Base-by-base conservation (phyloP, 2,797 vertebrate genomes). In the Sebastes iracundus region DNA sequence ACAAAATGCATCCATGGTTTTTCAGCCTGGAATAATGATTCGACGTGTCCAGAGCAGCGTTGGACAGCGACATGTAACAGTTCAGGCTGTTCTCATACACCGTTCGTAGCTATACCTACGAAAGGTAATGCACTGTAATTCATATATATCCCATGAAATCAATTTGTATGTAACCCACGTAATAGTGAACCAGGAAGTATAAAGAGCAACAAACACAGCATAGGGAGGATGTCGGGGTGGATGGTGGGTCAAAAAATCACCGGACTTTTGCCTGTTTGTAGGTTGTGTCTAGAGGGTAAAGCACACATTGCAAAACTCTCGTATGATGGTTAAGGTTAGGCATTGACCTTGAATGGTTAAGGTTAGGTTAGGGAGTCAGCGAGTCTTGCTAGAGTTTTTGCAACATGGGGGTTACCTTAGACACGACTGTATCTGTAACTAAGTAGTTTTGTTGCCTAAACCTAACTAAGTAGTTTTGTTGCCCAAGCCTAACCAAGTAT, bases 121-220 rank as follows among this genome's bases (percentile, higher is more conserved):
- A 46, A 46, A 46, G 0, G 6, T 46, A 46, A 46, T 46, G 42
- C 42, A 18, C 42, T 52, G 3, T 52, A n/a, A 52, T n/a, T 10
- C 20, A n/a, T n/a, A n/a, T 52, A 20, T n/a, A 52, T 52, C 49
- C 20, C 0, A 52, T n/a, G 20, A 52, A 52, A 52, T n/a, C 49
- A 52, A n/a, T 52, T 52, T 0, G 0, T 49, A 49, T 49, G 46
- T 49, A 18, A 49, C 0, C 46, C 18, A 52, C 20, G 0, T 52
- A 52, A 10, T 52, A 0, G 7, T n/a, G 20, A 52, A 52, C 49
- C 8, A 52, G 49, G 42, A 46, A 46, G 38, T 46, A 46, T 18
- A 18, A 46, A 46, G 42, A 46, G 42, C 16, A 0, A 46, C 42
- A 46, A 0, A 52, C 46, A 49, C 0, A 20, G 20, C 49, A n/a